Conservation (phyloP, 30 jellyfish, hydroid and myxozoan genomes). For the Sanderia malayensis region DNA sequence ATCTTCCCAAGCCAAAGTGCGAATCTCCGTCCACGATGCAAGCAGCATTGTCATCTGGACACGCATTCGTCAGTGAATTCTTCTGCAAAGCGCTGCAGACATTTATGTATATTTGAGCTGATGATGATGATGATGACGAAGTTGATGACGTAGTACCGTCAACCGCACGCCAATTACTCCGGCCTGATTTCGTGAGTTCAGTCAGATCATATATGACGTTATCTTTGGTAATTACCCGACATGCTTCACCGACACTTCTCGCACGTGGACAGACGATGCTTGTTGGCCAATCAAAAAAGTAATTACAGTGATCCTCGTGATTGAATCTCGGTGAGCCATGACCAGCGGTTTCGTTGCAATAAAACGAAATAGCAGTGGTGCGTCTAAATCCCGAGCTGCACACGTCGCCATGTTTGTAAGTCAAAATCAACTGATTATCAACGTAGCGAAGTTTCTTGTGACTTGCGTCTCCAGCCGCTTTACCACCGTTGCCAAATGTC, state of each 20-base stretch:
- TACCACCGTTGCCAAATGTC: constrained; percentile 25
- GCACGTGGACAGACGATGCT: constrained; percentile 58
- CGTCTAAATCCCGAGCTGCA: constrained; percentile 62
- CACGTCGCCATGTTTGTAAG: constrained; percentile 55
- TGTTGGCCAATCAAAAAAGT: constrained; percentile 77
- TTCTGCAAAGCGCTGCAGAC: constrained; percentile 53
- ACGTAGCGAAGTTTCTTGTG: constrained; percentile 59
- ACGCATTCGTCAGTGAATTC: constrained; percentile 23
- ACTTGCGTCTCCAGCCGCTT: constrained; percentile 50
- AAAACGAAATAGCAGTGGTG: constrained; percentile 45
- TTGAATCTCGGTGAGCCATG: constrained; percentile 61
- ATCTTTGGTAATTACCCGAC: constrained; percentile 27
- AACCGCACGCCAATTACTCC: constrained; percentile 49
- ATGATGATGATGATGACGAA: constrained; percentile 1
- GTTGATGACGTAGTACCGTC: too few relatives aligned
- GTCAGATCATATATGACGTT: constrained; percentile 63
- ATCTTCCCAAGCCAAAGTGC: constrained; percentile 55
- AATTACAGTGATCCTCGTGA: constrained; percentile 64
- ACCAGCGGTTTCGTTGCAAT: constrained; percentile 54
- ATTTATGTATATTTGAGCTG: constrained; percentile 34
- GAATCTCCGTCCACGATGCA: constrained; percentile 40
- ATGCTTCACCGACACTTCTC: constrained; percentile 37
- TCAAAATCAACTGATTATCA: constrained; percentile 40
- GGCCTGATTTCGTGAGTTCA: constrained; percentile 32
- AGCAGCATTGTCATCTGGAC: constrained; percentile 61